Conservation (phyloP, 2,888 invertebrate genomes). For the Atrina japonica region DNA sequence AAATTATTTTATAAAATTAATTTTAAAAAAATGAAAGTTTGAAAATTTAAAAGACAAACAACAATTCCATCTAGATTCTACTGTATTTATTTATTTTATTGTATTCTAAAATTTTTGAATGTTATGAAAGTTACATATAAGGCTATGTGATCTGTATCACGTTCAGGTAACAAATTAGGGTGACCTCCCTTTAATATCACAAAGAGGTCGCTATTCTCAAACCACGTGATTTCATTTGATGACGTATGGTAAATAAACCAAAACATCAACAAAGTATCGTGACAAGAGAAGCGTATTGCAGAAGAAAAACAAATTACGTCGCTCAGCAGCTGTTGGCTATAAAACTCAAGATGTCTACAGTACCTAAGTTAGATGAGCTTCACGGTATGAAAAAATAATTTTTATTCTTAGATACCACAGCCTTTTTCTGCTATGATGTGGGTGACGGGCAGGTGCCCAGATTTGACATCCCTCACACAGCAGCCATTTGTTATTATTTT, state of each 20-base stretch:
- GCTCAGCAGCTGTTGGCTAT: not conserved
- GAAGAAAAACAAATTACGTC: slow-evolving; percentile 12
- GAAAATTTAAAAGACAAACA: too few relatives aligned
- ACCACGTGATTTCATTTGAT: slow-evolving; percentile 23
- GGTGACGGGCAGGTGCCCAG: slow-evolving; percentile 19
- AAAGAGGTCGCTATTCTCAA: not conserved
- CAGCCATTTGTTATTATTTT: slow-evolving; percentile 1
- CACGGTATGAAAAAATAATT: slow-evolving; percentile 24
- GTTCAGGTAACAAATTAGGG: not conserved
- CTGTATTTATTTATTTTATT: too few relatives aligned
- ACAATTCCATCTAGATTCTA: too few relatives aligned
- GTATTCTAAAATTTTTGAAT: too few relatives aligned
- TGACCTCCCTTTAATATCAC: slow-evolving; percentile 2
- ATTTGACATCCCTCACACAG: slow-evolving; percentile 1
- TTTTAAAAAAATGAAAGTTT: too few relatives aligned
- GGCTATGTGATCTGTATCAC: too few relatives aligned
- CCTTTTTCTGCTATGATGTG: too few relatives aligned
- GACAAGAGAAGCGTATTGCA: slow-evolving; percentile 5
- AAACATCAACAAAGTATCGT: slow-evolving; percentile 44
- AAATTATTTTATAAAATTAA: too few relatives aligned
- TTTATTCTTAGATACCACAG: too few relatives aligned
- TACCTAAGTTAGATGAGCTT: slow-evolving; percentile 14
- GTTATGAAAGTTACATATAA: too few relatives aligned
- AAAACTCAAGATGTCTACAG: not conserved
- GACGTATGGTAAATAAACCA: slow-evolving; percentile 33